Evolutionary conservation across 2,888 invertebrate species (phyloP).

Genomic region (Caenorhabditis sulstoni): DNA sequence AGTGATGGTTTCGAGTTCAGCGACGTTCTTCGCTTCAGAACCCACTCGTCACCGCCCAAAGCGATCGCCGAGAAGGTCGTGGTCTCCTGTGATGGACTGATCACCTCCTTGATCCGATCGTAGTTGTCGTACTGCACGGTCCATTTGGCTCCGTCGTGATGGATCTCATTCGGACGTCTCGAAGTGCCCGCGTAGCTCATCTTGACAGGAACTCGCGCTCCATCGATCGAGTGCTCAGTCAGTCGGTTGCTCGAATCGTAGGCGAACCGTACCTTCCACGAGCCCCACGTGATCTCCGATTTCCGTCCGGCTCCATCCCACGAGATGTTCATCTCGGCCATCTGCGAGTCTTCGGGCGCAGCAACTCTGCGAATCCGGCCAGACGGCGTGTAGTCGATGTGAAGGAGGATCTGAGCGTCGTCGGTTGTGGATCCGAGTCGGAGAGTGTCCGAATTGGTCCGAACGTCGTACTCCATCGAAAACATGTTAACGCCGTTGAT

Average conservation of each 20-base stretch:
- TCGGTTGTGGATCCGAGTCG: slow-evolving; percentile 43
- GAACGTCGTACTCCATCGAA: slow-evolving; percentile 59
- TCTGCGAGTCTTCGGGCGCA: slow-evolving; percentile 29
- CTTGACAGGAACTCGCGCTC: slow-evolving; percentile 36
- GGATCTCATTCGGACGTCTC: slow-evolving; percentile 42
- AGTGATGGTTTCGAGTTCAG: slow-evolving; percentile 53
- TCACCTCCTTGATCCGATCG: slow-evolving; percentile 55
- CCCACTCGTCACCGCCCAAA: slow-evolving; percentile 54
- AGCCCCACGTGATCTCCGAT: slow-evolving; percentile 59
- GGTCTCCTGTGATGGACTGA: slow-evolving; percentile 53
- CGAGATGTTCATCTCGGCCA: slow-evolving; percentile 55
- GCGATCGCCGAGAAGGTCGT: slow-evolving; percentile 55
- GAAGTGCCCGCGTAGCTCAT: slow-evolving; percentile 55
- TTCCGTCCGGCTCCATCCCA: slow-evolving; percentile 53
- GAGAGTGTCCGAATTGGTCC: slow-evolving; percentile 39
- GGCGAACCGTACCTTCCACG: slow-evolving; percentile 32
- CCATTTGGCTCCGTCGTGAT: slow-evolving; percentile 30
- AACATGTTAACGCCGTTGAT: slow-evolving; percentile 69
- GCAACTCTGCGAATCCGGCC: slow-evolving; percentile 49
- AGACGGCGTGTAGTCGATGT: slow-evolving; percentile 55
- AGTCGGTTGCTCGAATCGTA: slow-evolving; percentile 63
- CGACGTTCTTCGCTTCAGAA: slow-evolving; percentile 47
- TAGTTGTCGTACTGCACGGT: slow-evolving; percentile 57
- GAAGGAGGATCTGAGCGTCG: slow-evolving; percentile 55
- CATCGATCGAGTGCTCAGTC: slow-evolving; percentile 45